Evolutionary conservation across 2,888 invertebrate species (phyloP).

Genomic region (Platerodrilus igneus): DNA sequence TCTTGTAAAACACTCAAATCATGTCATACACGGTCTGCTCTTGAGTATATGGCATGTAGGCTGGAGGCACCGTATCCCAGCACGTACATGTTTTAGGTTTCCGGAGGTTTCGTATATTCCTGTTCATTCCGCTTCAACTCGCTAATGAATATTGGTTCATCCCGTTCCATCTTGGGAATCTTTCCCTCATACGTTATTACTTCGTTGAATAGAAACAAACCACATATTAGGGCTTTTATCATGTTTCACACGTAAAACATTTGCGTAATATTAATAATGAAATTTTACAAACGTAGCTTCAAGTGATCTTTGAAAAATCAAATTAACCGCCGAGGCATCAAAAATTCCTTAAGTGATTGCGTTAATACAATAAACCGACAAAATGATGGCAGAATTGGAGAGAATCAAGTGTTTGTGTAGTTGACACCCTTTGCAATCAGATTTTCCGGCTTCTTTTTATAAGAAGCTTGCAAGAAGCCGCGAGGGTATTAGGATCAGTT

Average conservation of each 20-base stretch:
- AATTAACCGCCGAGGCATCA: constrained; percentile 1
- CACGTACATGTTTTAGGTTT: constrained; percentile 40
- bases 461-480: constrained; percentile 19
- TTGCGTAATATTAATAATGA: constrained; percentile 17
- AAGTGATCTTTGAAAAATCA: not conserved
- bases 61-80: constrained; percentile 28
- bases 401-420: constrained; percentile 45
- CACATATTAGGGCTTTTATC: constrained; percentile 24
- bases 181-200: constrained; percentile 23
- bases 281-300: constrained; percentile 6
- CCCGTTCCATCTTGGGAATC: constrained; percentile 37
- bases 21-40: constrained; percentile 24
- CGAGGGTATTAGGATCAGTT: constrained; percentile 17
- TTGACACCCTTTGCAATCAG: constrained; percentile 45
- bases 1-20: constrained; percentile 23
- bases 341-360: constrained; percentile 12
- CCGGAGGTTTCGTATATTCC: constrained; percentile 35
- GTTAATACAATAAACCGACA: constrained; percentile 37
- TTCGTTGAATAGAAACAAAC: constrained; percentile 20
- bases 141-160: constrained; percentile 38
- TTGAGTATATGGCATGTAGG: constrained; percentile 23
- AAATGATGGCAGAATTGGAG: constrained; percentile 41
- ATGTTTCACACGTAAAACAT: constrained; percentile 20
- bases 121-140: constrained; percentile 29
- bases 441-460: constrained; percentile 41